These are phyloP conservation scores for Candidula unifasciata DNA, from an alignment of 2,888 invertebrate species.

Conservation along the genomic window DNA sequence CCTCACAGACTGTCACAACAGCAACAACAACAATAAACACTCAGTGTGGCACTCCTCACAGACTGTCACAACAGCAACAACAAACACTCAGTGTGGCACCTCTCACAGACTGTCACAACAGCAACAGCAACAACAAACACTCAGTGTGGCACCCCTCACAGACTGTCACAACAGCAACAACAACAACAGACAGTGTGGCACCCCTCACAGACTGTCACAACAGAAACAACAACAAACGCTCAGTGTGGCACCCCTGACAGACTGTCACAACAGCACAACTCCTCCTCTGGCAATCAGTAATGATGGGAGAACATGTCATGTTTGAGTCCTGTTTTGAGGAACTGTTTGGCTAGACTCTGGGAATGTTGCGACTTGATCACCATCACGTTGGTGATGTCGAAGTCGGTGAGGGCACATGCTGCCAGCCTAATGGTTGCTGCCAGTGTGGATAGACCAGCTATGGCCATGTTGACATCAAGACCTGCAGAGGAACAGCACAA, in stretches of 20 bases:
- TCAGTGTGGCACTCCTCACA: too few relatives aligned
- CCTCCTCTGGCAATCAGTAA: neutral
- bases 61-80: too few relatives aligned
- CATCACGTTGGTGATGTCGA: conserved; percentile 68
- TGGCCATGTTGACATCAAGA: conserved; percentile 72
- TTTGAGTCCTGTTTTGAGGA: conserved; percentile 66
- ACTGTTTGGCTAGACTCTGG: conserved; percentile 63
- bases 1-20: too few relatives aligned
- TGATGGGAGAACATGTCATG: conserved; percentile 57
- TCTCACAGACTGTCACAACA: too few relatives aligned
- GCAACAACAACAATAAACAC: too few relatives aligned
- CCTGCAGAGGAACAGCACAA: conserved; percentile 67
- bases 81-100: too few relatives aligned
- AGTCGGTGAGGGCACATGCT: conserved; percentile 68
- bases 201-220: neutral
- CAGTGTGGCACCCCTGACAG: too few relatives aligned
- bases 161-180: too few relatives aligned
- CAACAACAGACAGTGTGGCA: too few relatives aligned
- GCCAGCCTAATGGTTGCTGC: conserved; percentile 68
- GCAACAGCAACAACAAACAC: too few relatives aligned
- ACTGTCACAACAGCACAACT: too few relatives aligned
- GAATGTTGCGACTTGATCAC: conserved; percentile 70
- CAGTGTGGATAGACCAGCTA: conserved; percentile 68
- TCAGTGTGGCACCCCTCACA: neutral
- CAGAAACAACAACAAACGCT: too few relatives aligned